Evolutionary conservation across 2,113 vertebrate genomes (phyloP), one percentile per base, ranked within the genome.

Genomic region (Pseudorasbora parva): DNA sequence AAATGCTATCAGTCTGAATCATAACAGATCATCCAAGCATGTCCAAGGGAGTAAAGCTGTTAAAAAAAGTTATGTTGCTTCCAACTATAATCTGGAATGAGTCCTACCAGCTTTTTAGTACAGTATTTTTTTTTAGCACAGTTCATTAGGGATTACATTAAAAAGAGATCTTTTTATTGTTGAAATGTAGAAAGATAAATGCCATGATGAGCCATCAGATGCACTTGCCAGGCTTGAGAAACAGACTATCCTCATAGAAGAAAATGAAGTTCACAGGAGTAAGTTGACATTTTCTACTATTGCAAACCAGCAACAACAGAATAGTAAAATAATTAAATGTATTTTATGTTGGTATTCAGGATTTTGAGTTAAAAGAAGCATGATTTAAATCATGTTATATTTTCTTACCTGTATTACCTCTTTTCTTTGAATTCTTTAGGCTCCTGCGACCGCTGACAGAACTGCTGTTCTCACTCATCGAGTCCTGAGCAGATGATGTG

Each of bases 391-490:
- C 25, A 27, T 78, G 21, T 33, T 4, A 45, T 14, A 10, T 45
- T 30, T 23, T 37, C 92, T 86, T 90, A 98, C 98, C 97, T 93
- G 96, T 89, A 82, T 93, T 97, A 87, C 95, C 94, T 41, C 98
- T 92, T 80, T 96, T 98, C 94, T 99, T 99, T 5, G 96, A 94
- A 88, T 93, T 94, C 91, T 97, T 98, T 87, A 98, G 95, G 79
- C 96, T 98, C 72, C 98, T 94, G 33, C 97, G 91, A 27, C 97
- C 90, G 0, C 95, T 93, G n/a, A 92, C 90, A 0, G 96, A 98
- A 88, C 96, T 96, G 92, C 97, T 97, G 91, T 98, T 96, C 87
- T 99, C 98, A 0, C 98, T 99, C 92, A 96, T 96, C 75, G 98
- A 99, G 90, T 99, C 98, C 90, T 98, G 98, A 0, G 98, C 95